phyloP scores from a whole-genome alignment of 2,888 invertebrate species.

The Spodoptera exigua region DNA sequence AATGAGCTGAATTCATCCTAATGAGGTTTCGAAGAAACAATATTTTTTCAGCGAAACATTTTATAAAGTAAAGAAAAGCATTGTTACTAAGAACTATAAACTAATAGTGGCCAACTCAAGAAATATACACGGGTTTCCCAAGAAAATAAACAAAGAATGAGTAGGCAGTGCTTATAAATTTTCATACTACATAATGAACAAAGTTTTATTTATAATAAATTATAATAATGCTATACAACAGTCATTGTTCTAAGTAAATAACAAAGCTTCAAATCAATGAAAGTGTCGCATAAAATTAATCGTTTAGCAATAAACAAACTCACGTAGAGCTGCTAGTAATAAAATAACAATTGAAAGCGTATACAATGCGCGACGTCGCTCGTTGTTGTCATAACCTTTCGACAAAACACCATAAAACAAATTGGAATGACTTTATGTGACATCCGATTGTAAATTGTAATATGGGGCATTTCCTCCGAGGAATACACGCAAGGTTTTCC shows the following conservation, averaged over 20 bases:
- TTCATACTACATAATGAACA: slow-evolving; percentile 19
- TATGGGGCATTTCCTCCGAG: slow-evolving; percentile 26
- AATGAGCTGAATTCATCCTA: slow-evolving; percentile 4
- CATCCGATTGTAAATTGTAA: slow-evolving; percentile 13
- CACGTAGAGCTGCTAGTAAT: slow-evolving; percentile 28
- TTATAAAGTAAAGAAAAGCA: slow-evolving; percentile 3
- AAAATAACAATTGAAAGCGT: slow-evolving; percentile 43
- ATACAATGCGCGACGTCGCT: slow-evolving; percentile 42
- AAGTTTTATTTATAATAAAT: slow-evolving; percentile 40
- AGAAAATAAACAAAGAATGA: slow-evolving; percentile 24
- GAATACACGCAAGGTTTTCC: slow-evolving; percentile 26
- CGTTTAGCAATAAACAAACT: slow-evolving; percentile 38
- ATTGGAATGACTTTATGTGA: slow-evolving; percentile 27
- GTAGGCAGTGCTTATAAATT: slow-evolving; percentile 16
- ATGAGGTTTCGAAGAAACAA: slow-evolving; percentile 1
- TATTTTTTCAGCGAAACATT: slow-evolving; percentile 21
- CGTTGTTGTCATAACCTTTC: slow-evolving; percentile 24
- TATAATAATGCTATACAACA: slow-evolving; percentile 26
- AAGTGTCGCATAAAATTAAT: slow-evolving; percentile 55
- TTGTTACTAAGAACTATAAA: slow-evolving; percentile 3
- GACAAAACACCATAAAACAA: slow-evolving; percentile 28
- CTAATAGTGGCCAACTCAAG: slow-evolving; percentile 2
- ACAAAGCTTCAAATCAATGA: slow-evolving; percentile 41
- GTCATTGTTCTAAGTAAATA: slow-evolving; percentile 24
- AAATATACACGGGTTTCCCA: slow-evolving; percentile 28